Percentiles rank a stretch among this genome's conserved stretches.
phyloP scores from a whole-genome alignment of 2,797 vertebrate species.

The Pangasius krempfi region DNA sequence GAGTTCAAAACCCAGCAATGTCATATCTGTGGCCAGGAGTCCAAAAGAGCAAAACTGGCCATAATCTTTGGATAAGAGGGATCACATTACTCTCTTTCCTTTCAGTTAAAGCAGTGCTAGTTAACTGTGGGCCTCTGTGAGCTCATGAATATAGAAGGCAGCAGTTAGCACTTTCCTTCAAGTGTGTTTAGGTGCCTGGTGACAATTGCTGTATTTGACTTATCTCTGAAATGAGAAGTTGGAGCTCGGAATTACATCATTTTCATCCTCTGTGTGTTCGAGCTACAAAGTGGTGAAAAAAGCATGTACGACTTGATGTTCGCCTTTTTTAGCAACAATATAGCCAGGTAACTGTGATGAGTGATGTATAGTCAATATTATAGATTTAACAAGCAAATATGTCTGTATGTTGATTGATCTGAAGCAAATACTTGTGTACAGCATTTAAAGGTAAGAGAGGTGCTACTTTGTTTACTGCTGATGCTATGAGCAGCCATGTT shows the following conservation, averaged over 20 bases:
- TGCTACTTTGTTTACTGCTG: neutral
- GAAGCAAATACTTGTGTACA: neutral
- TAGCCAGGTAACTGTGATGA: neutral
- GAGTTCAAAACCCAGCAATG: neutral
- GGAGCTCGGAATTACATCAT: too few species aligned
- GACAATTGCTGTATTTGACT: neutral
- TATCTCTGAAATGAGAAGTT: neutral
- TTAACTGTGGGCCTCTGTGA: neutral
- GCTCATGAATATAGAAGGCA: neutral
- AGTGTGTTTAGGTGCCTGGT: neutral
- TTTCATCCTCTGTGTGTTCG: neutral
- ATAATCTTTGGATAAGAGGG: neutral
- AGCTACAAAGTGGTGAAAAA: neutral
- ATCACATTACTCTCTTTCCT: neutral
- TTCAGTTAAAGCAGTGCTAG: too few species aligned
- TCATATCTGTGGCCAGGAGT: neutral
- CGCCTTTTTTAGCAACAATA: neutral
- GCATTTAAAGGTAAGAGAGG: neutral
- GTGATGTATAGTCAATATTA: neutral
- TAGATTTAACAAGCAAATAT: neutral
- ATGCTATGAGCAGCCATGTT: neutral
- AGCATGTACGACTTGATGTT: neutral
- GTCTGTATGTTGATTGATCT: too few species aligned
- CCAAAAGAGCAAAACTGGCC: neutral
- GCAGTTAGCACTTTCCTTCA: neutral